A percentile compares a stretch with the other conserved stretches of the same genome.
These are phyloP conservation scores for Marmota flaviventris DNA, from an alignment of 2,113 vertebrate genomes.

Conservation along the genomic window DNA sequence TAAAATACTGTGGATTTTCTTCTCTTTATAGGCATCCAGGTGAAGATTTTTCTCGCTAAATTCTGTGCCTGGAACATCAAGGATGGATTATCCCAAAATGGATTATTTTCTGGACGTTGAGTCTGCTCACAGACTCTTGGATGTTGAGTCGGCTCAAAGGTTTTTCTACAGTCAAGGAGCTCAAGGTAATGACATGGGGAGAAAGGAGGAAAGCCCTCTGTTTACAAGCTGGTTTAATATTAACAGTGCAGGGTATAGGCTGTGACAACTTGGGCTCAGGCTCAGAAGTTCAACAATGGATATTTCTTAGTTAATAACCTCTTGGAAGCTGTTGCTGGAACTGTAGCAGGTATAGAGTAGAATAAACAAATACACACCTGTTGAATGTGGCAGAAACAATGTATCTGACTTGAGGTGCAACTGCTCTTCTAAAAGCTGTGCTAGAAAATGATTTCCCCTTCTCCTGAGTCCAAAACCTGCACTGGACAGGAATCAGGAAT, in stretches of 20 bases:
- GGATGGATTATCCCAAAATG: constrained; percentile 88
- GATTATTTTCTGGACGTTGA: constrained; percentile 92
- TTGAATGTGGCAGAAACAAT: background rate
- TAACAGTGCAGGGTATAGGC: background rate
- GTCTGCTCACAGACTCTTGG: constrained; percentile 90
- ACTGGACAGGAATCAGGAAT: background rate
- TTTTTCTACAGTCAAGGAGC: constrained; percentile 92
- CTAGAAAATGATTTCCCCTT: background rate
- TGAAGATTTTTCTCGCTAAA: constrained; percentile 71
- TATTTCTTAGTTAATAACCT: background rate
- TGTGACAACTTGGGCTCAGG: background rate
- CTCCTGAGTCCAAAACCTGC: background rate
- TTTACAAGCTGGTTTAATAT: background rate
- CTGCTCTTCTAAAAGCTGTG: background rate
- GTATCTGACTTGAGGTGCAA: background rate
- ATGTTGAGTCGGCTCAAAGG: constrained; percentile 90
- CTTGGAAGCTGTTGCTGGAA: background rate
- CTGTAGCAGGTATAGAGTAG: background rate
- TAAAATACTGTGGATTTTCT: constrained; percentile 11
- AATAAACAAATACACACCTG: background rate
- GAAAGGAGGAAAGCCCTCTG: constrained; percentile 2
- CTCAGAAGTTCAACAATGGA: background rate
- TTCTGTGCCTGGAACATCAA: constrained; percentile 59
- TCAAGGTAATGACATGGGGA: constrained; percentile 88
- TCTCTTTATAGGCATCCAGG: constrained; percentile 82